Percentiles rank a stretch among this genome's conserved stretches.
phyloP scores from a whole-genome alignment of 2,113 vertebrate species.

The Semicossyphus pulcher region DNA sequence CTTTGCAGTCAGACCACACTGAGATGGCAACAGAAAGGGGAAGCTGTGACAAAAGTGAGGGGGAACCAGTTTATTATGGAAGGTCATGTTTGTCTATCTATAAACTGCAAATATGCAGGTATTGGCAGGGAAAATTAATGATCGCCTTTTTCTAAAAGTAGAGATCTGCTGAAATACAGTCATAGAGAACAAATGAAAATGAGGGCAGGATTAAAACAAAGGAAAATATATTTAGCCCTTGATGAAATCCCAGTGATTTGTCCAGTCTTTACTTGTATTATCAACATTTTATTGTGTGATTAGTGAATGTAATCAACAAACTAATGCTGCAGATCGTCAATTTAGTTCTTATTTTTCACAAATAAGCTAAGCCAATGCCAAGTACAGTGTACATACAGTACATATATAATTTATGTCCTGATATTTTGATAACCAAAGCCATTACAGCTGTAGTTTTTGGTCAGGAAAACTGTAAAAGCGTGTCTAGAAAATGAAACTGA shows the following conservation, averaged over 20 bases:
- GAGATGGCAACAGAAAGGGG: background rate
- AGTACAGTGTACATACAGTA: background rate
- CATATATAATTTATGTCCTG: background rate
- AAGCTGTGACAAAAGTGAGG: constrained; percentile 12
- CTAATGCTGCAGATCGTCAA: background rate
- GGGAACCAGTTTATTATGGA: constrained; percentile 14
- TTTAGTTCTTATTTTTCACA: background rate
- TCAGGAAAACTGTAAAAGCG: background rate
- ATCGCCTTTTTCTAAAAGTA: too few relatives aligned
- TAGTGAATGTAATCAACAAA: too few relatives aligned
- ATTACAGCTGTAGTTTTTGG: background rate
- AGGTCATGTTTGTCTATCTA: background rate
- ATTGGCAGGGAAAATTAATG: background rate
- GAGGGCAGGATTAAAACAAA: background rate
- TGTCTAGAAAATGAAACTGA: background rate
- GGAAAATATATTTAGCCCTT: background rate
- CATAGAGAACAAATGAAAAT: too few relatives aligned
- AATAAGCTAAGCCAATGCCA: too few relatives aligned
- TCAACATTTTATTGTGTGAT: too few relatives aligned
- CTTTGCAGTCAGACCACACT: background rate
- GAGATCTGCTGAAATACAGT: background rate
- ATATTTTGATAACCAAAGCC: background rate
- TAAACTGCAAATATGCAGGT: background rate
- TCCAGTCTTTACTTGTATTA: too few relatives aligned
- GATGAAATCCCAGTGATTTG: too few relatives aligned